phyloP scores from a whole-genome alignment of 2,113 vertebrate species.

The Oncorhynchus gorbuscha region DNA sequence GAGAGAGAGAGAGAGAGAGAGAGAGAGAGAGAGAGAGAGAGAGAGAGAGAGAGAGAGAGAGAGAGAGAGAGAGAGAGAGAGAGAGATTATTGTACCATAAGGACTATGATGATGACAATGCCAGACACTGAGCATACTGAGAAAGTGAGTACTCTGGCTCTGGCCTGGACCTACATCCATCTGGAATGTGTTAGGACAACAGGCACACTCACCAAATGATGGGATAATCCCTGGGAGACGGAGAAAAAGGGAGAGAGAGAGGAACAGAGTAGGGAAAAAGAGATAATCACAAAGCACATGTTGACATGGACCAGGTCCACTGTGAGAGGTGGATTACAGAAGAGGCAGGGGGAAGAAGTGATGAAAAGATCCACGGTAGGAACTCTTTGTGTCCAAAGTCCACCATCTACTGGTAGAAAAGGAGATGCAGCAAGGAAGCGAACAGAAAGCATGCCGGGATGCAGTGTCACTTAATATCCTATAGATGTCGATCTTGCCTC shows the following conservation, averaged over 20 bases:
- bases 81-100: slow-evolving; percentile 5
- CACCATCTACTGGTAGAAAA: neutral
- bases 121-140: neutral
- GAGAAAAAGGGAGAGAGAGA: neutral
- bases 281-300: neutral
- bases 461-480: neutral
- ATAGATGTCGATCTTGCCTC: neutral
- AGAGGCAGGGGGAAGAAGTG: no score
- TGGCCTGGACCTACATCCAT: slow-evolving; percentile 21
- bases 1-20: neutral
- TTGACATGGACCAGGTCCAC: neutral
- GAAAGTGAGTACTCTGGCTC: neutral
- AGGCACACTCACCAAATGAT: slow-evolving; percentile 7
- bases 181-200: slow-evolving; percentile 40
- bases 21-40: neutral
- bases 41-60: neutral
- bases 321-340: no score
- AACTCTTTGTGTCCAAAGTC: neutral
- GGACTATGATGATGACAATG: slow-evolving; percentile 14
- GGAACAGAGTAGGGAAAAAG: neutral
- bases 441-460: neutral
- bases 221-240: slow-evolving; percentile 22
- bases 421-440: no score
- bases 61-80: neutral
- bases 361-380: no score